Base-by-base conservation (phyloP, 2,797 vertebrate species). In the Pipistrellus pygmaeus region DNA sequence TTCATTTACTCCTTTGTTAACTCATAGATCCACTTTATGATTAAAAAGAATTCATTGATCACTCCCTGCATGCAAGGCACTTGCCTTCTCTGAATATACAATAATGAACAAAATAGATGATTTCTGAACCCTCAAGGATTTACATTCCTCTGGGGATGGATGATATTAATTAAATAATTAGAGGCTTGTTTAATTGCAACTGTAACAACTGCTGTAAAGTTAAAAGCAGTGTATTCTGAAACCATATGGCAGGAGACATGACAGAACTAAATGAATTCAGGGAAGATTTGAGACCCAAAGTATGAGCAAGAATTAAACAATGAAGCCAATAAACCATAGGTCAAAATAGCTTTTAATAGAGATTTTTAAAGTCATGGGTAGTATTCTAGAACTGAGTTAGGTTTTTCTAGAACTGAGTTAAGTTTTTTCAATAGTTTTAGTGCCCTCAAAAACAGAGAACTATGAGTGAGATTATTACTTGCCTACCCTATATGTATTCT, bases 341-440 rank as follows among this genome's bases (percentile, higher is more conserved):
- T 90, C 55, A 68, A 60, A 96, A 64, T 25, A 81, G 11, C 17
- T 85, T 88, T 91, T 87, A 72, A 53, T 57, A 64, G 57, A 86
- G n/a, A 30, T 64, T 66, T 72, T 14, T 53, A 85, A 44, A 38
- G 57, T 85, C 18, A 8, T 51, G n/a, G 27, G 55, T 32, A 81
- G 21, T 81, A 48, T 30, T 62, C 46, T 44, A 71, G 35, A 91
- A 75, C 5, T 12, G 10, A 87, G 35, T 62, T 90, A 15, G 60
- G 20, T 76, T 72, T 53, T 32, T 62, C 60, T 35, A 71, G 35
- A 91, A 75, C 5, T 14, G 7, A 86, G 44, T 62, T 90, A 15
- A 51, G 20, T 75, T 72, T 53, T 72, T 53, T 91, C 75, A 76
- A 32, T 7, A 82, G 60, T 77, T 81, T n/a, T 81, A 71, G 25